Evolutionary conservation across 1,140 invertebrate species (phyloP).

Genomic region (Pseudomyrmex sp.): DNA sequence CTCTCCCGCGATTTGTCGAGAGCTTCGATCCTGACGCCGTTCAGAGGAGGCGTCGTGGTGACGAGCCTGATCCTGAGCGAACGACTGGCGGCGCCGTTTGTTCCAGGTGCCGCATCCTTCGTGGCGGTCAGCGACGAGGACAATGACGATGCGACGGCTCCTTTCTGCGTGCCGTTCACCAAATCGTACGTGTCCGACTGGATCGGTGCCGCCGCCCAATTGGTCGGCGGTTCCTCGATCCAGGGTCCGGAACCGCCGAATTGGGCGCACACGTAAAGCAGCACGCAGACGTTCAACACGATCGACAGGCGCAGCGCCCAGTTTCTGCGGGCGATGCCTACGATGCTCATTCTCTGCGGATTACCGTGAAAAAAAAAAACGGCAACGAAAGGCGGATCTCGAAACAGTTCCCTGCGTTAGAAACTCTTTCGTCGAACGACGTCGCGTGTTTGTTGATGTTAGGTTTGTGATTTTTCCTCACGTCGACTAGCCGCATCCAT

Average conservation of each 20-base stretch:
- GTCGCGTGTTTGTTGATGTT: background rate
- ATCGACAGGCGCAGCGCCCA: constrained; percentile 91
- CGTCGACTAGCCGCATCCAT: constrained; percentile 48
- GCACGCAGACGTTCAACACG: constrained; percentile 89
- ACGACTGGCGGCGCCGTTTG: constrained; percentile 38
- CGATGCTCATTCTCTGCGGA: constrained; percentile 66
- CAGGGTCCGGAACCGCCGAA: constrained; percentile 83
- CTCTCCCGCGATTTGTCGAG: constrained; percentile 14
- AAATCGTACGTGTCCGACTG: constrained; percentile 68
- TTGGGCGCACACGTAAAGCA: constrained; percentile 89
- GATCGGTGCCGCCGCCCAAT: constrained; percentile 74
- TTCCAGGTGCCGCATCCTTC: constrained; percentile 33
- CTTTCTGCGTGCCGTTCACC: constrained; percentile 65
- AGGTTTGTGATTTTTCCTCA: background rate
- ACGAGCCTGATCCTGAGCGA: constrained; percentile 40
- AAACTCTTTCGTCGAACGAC: background rate
- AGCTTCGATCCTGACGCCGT: constrained; percentile 54
- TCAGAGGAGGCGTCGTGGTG: constrained; percentile 54
- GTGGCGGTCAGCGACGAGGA: constrained; percentile 6
- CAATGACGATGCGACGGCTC: constrained; percentile 29
- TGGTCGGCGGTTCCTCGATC: constrained; percentile 79
- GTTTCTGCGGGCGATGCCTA: constrained; percentile 86
- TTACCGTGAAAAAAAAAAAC: background rate
- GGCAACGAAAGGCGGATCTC: no score
- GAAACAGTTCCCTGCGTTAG: background rate